phyloP scores from a whole-genome alignment of 2,888 invertebrate genomes.

The Macrostomum cliftonense region DNA sequence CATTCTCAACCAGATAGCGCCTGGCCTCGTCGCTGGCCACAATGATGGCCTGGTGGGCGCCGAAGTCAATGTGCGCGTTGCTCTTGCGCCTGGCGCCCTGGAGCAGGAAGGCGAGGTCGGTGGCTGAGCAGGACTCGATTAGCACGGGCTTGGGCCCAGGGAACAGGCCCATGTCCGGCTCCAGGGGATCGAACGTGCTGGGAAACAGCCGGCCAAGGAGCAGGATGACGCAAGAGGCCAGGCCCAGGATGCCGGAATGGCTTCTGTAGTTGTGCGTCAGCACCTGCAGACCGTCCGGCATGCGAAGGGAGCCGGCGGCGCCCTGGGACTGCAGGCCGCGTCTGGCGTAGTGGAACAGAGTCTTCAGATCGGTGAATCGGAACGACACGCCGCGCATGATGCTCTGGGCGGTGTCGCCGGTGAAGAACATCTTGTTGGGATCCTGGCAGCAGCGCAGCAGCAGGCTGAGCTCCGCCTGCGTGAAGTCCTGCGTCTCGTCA shows the following conservation, averaged over 20 bases:
- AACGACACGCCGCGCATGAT: slow-evolving; percentile 28
- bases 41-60: slow-evolving; percentile 28
- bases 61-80: slow-evolving; percentile 26
- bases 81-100: slow-evolving; percentile 21
- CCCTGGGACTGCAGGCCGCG: slow-evolving; percentile 17
- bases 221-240: slow-evolving; percentile 24
- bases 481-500: slow-evolving; percentile 29
- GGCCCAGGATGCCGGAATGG: slow-evolving; percentile 24
- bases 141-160: slow-evolving; percentile 23
- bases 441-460: slow-evolving; percentile 21
- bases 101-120: slow-evolving; percentile 20
- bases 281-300: slow-evolving; percentile 17
- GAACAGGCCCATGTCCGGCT: slow-evolving; percentile 25
- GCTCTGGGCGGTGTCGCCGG: slow-evolving; percentile 23
- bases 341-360: slow-evolving; percentile 22
- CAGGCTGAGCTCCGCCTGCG: slow-evolving; percentile 25
- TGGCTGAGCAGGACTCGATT: slow-evolving; percentile 22
- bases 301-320: slow-evolving; percentile 13
- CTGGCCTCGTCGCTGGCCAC: slow-evolving; percentile 23
- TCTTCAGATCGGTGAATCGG: slow-evolving; percentile 23
- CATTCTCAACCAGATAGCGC: slow-evolving; percentile 18
- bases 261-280: slow-evolving; percentile 26
- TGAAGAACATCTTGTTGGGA: slow-evolving; percentile 26
- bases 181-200: slow-evolving; percentile 25
- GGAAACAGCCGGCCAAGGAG: slow-evolving; percentile 20